Percentiles rank a stretch among this genome's conserved stretches.
These are phyloP conservation scores for Cerastis leucographa DNA, from an alignment of 2,888 invertebrate genomes.

Conservation along the genomic window DNA sequence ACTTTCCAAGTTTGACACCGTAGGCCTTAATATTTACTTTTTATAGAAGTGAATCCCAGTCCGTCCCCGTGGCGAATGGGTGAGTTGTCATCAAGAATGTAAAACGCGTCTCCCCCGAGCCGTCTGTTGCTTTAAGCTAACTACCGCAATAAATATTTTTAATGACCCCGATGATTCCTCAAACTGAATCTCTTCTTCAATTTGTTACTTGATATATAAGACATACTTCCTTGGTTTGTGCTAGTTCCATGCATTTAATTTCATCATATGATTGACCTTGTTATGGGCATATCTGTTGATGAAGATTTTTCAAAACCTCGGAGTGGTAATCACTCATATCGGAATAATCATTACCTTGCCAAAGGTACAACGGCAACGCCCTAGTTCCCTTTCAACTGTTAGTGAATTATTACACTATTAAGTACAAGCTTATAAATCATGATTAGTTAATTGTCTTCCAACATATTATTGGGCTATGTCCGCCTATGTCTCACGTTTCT, in stretches of 20 bases:
- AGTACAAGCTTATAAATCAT: constrained; percentile 20
- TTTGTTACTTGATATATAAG: constrained; percentile 48
- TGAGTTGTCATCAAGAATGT: constrained; percentile 89
- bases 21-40: neutral
- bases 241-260: constrained; percentile 10
- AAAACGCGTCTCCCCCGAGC: constrained; percentile 83
- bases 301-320: constrained; percentile 35
- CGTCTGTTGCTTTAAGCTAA: constrained; percentile 86
- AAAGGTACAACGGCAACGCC: constrained; percentile 12
- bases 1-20: neutral
- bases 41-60: constrained; percentile 57
- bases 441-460: constrained; percentile 8
- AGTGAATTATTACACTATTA: constrained; percentile 16
- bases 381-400: constrained; percentile 34
- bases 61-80: constrained; percentile 82
- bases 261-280: constrained; percentile 22
- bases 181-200: constrained; percentile 65
- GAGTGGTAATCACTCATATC: constrained; percentile 38
- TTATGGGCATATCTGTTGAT: neutral
- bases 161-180: constrained; percentile 83
- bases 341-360: constrained; percentile 31
- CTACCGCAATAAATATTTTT: constrained; percentile 88
- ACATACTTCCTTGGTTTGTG: constrained; percentile 28
- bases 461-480: constrained; percentile 20
- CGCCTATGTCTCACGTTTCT: constrained; percentile 39